phyloP scores from a whole-genome alignment of 2,888 invertebrate species.

The Pterostichus niger region DNA sequence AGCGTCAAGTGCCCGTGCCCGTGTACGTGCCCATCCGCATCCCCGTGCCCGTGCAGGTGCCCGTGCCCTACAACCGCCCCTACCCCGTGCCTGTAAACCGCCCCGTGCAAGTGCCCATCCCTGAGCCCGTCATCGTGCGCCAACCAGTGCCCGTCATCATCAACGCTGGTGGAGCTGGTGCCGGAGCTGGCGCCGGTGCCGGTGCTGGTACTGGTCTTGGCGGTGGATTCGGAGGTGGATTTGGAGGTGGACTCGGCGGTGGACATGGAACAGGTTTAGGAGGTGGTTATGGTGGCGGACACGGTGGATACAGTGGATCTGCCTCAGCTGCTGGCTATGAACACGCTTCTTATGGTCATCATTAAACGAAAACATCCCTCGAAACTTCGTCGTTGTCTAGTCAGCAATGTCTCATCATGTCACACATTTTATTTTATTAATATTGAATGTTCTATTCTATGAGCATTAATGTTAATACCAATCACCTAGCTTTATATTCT shows the following conservation, averaged over 20 bases:
- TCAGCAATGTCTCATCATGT: conserved; percentile 1
- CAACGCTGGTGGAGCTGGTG: background rate
- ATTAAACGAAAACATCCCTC: background rate
- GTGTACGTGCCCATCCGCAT: conserved; percentile 34
- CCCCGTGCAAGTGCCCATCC: conserved; percentile 26
- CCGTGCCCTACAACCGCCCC: conserved; percentile 46
- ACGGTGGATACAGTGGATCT: background rate
- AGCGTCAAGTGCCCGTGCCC: conserved; percentile 20
- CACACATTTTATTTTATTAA: background rate
- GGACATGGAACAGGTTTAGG: too few species aligned
- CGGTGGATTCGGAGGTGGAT: too few species aligned
- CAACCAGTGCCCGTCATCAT: too few species aligned
- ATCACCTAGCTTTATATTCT: background rate
- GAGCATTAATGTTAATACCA: too few species aligned
- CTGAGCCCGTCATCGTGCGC: too few species aligned
- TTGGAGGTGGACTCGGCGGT: too few species aligned
- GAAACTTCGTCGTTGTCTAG: background rate
- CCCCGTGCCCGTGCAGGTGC: conserved; percentile 31
- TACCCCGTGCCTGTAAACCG: conserved; percentile 28
- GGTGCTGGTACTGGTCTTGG: background rate
- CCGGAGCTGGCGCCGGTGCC: background rate
- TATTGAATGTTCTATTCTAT: too few species aligned
- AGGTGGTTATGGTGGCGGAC: background rate
- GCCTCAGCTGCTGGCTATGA: too few species aligned
- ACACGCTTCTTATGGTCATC: background rate